Evolutionary conservation across 1,140 invertebrate genomes (phyloP).

Genomic region (Anthonomus grandis): DNA sequence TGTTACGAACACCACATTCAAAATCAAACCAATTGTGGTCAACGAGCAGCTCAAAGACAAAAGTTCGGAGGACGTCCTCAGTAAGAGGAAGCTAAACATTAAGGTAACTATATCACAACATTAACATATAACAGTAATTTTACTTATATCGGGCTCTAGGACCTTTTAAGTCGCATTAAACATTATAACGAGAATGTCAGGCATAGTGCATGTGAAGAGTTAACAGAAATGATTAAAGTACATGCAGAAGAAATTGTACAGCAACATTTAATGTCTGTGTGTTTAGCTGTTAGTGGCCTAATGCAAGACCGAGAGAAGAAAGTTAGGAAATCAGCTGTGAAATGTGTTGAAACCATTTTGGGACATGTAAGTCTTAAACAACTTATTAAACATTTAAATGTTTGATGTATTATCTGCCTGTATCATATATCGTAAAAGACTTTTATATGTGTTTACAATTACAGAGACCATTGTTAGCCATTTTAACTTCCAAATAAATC

Average conservation of each 20-base stretch:
- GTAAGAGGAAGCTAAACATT: constrained; percentile 69
- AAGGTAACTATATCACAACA: constrained; percentile 50
- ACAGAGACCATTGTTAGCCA: too few species aligned
- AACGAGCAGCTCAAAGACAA: constrained; percentile 70
- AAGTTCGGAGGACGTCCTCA: constrained; percentile 59
- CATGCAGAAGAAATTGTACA: constrained; percentile 55
- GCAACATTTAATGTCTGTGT: constrained; percentile 61
- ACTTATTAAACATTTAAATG: neutral
- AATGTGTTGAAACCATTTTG: constrained; percentile 64
- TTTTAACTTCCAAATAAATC: too few species aligned
- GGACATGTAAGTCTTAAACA: constrained; percentile 50
- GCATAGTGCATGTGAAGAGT: constrained; percentile 64
- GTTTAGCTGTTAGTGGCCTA: constrained; percentile 66
- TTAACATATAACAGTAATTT: neutral
- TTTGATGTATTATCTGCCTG: too few species aligned
- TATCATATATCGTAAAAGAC: too few species aligned
- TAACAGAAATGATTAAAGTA: constrained; percentile 64
- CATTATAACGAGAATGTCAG: constrained; percentile 74
- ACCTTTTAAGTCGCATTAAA: constrained; percentile 68
- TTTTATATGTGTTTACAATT: too few species aligned
- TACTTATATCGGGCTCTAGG: too few species aligned
- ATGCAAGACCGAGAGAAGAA: constrained; percentile 69
- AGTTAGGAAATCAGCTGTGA: constrained; percentile 65
- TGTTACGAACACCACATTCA: constrained; percentile 82
- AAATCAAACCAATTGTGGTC: constrained; percentile 82